Evolutionary conservation across 2,888 invertebrate species (phyloP).

Genomic region (Megalurothrips usitatus): DNA sequence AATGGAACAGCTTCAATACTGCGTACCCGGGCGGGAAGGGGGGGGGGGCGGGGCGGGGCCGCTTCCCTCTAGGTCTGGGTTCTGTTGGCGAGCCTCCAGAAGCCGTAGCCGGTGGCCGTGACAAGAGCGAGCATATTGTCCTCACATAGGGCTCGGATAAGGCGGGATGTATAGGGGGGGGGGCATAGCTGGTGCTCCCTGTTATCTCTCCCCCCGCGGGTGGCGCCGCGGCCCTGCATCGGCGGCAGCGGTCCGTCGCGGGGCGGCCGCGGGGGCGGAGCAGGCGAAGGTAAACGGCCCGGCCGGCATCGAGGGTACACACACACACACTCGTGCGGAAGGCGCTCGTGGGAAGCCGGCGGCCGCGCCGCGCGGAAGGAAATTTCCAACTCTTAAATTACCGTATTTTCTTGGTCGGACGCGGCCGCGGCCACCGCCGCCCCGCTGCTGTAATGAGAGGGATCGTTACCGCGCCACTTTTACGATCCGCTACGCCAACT

Average conservation of each 20-base stretch:
- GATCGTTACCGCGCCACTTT: constrained; percentile 1
- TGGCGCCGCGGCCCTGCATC: too few relatives aligned
- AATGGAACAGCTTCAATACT: not conserved
- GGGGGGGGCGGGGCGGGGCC: not conserved
- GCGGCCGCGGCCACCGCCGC: not conserved
- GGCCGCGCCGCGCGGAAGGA: not conserved
- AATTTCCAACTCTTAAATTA: not conserved
- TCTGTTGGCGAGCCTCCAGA: not conserved
- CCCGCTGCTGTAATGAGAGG: not conserved
- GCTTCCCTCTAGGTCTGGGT: not conserved
- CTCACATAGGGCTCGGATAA: not conserved
- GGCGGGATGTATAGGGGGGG: not conserved
- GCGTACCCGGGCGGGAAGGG: too few relatives aligned
- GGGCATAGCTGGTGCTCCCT: not conserved
- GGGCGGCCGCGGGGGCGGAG: too few relatives aligned
- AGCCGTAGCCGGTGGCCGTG: too few relatives aligned
- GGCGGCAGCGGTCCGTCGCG: too few relatives aligned
- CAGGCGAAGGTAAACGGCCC: not conserved
- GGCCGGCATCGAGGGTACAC: not conserved
- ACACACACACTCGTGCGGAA: not conserved
- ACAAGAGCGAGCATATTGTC: not conserved
- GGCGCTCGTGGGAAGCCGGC: too few relatives aligned
- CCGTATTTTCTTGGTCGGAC: not conserved
- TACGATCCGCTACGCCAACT: constrained; percentile 9
- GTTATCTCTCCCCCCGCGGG: too few relatives aligned